Conservation (phyloP, 2,113 vertebrate genomes). For the Strix uralensis region DNA sequence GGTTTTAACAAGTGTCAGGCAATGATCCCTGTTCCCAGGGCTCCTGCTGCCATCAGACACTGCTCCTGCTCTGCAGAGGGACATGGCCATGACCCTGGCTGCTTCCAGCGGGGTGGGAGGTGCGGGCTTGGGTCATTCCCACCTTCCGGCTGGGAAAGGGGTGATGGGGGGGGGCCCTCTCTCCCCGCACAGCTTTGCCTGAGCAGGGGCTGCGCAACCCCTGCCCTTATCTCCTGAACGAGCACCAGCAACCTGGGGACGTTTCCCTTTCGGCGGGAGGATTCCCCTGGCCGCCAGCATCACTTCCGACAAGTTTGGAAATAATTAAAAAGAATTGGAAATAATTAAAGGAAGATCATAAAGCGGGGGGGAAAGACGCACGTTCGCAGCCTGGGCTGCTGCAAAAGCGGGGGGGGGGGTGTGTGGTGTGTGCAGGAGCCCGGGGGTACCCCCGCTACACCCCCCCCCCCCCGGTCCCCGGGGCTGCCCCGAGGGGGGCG, state of each 20-base stretch:
- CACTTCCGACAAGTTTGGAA: not conserved
- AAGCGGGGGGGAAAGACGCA: not conserved
- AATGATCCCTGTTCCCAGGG: not conserved
- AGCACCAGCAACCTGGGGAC: not conserved
- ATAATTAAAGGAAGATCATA: too few relatives aligned
- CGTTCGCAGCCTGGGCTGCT: not conserved
- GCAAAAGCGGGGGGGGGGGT: too few relatives aligned
- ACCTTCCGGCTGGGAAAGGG: not conserved
- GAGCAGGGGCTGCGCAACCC: not conserved
- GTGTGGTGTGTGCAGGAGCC: too few relatives aligned
- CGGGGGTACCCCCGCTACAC: too few relatives aligned
- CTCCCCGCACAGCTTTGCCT: not conserved
- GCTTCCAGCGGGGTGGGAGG: not conserved
- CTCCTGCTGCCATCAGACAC: not conserved
- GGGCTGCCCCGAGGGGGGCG: not conserved
- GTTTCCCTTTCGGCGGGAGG: not conserved
- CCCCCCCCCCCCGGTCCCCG: not conserved
- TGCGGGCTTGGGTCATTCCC: fast-evolving
- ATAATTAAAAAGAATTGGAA: too few relatives aligned
- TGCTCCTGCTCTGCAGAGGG: too few relatives aligned
- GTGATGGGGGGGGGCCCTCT: not conserved
- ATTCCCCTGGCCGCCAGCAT: not conserved
- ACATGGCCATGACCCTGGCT: not conserved
- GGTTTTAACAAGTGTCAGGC: not conserved
- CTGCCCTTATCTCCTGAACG: fast-evolving